Evolutionary conservation across 2,888 invertebrate species (phyloP), one percentile per base, ranked within the genome.

Genomic region (Caenorhabditis sp.): DNA sequence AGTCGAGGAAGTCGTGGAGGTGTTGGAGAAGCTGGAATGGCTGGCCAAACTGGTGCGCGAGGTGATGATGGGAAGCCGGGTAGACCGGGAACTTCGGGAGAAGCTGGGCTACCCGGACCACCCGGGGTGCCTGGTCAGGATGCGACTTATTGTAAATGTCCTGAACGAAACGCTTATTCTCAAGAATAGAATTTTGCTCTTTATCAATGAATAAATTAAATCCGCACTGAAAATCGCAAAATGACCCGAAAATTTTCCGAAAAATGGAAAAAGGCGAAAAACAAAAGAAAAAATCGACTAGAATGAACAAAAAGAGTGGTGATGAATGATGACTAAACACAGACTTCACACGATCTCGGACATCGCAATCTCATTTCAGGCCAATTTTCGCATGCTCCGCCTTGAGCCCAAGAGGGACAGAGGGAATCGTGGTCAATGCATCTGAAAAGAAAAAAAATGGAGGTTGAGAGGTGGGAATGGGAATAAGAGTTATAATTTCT

Each of bases 311-410:
- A 23, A 52, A 52, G 52, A 7, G 21, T 7, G 21, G 20, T 20
- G 10, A 10, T 5, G 17, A 3, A 43, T 43, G 43, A 17, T 17
- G 43, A 3, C 43, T 36, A 57, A 7, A 25, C 27, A 53, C 86
- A 86, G 25, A 86, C 78, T 52, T 81, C 72, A 65, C 86, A 86
- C 12, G 83, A 78, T 50, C 70, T 61, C 0, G 85, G 81, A 63
- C 87, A 87, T 23, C 86, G 70, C 17, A 83, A 74, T 31, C 78
- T 70, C 86, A 87, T 87, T 43, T 80, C 78, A 0, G 85, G 86
- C 84, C 84, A 86, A 49, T 80, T 77, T 20, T 77, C 67, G 59
- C 85, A 86, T 4, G 86, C 85, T 14, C 82, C 86, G n/a, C 85
- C 83, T 60, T 81, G 77, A 10, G 82, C 83, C 86, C 86, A 86